Conservation (phyloP, 2,888 invertebrate genomes). For the Noctua pronuba region DNA sequence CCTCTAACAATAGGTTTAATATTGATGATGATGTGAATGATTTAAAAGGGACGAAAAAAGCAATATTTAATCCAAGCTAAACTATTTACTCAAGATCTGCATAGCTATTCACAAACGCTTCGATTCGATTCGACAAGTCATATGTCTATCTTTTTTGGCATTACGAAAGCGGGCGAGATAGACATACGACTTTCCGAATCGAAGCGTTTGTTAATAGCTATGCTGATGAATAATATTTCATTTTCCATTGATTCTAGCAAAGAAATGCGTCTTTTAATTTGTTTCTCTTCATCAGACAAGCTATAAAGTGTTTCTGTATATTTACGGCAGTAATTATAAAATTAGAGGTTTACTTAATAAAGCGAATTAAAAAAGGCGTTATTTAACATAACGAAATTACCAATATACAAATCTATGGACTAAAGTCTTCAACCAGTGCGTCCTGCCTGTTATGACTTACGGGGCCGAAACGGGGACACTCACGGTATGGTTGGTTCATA, state of each 20-base stretch:
- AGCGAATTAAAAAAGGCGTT: not conserved
- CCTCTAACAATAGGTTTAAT: not conserved
- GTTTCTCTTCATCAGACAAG: no score
- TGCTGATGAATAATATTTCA: constrained; percentile 29
- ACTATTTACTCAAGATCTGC: constrained; percentile 1
- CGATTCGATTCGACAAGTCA: no score
- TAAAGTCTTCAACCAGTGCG: no score
- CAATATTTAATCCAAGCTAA: not conserved
- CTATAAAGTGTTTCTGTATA: not conserved
- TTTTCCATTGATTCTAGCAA: not conserved
- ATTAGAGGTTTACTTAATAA: not conserved
- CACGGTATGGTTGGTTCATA: no score
- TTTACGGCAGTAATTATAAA: not conserved
- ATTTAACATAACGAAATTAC: not conserved
- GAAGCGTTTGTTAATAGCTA: no score
- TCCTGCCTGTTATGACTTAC: no score
- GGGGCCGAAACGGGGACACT: no score
- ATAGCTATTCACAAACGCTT: no score
- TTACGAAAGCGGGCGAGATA: no score
- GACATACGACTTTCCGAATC: no score
- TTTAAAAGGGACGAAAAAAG: not conserved
- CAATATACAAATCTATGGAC: no score
- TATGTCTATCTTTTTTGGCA: no score
- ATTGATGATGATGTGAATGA: not conserved
- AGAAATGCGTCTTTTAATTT: not conserved